These are phyloP conservation scores for Xylocampa areola DNA, from an alignment of 2,888 invertebrate species.

Conservation along the genomic window DNA sequence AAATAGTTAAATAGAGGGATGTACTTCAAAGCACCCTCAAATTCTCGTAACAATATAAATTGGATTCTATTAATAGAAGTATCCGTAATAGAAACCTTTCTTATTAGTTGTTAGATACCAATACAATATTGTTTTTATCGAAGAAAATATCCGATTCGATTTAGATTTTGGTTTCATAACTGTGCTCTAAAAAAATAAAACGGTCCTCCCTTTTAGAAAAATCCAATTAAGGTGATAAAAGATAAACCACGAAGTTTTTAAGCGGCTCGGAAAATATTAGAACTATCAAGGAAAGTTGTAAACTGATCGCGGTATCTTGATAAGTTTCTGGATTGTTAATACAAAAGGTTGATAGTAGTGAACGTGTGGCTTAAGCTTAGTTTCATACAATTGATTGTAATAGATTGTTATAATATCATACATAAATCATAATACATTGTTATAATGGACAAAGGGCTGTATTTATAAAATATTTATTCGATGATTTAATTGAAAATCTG, in stretches of 20 bases:
- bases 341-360: constrained; percentile 8
- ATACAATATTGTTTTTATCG: constrained; percentile 22
- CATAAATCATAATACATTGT: too few species aligned
- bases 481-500: too few species aligned
- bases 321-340: constrained; percentile 20
- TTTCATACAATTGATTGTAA: too few species aligned
- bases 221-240: constrained; percentile 44
- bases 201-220: constrained; percentile 7
- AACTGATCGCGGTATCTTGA: constrained; percentile 20
- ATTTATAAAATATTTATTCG: too few species aligned
- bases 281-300: constrained; percentile 24
- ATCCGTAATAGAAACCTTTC: constrained; percentile 16
- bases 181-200: constrained; percentile 10
- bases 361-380: constrained; percentile 20
- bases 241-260: constrained; percentile 47
- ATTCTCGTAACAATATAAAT: constrained; percentile 20
- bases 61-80: constrained; percentile 18
- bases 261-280: constrained; percentile 30
- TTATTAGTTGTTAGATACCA: constrained; percentile 9
- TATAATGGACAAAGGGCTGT: too few species aligned
- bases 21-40: constrained; percentile 3
- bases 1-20: constrained; percentile 8
- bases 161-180: constrained; percentile 5
- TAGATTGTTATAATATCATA: too few species aligned
- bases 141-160: constrained; percentile 12